A percentile compares a stretch with the other conserved stretches of the same genome.
Evolutionary conservation across 23 tunicate species (phyloP).

Genomic region (Styela plicata): DNA sequence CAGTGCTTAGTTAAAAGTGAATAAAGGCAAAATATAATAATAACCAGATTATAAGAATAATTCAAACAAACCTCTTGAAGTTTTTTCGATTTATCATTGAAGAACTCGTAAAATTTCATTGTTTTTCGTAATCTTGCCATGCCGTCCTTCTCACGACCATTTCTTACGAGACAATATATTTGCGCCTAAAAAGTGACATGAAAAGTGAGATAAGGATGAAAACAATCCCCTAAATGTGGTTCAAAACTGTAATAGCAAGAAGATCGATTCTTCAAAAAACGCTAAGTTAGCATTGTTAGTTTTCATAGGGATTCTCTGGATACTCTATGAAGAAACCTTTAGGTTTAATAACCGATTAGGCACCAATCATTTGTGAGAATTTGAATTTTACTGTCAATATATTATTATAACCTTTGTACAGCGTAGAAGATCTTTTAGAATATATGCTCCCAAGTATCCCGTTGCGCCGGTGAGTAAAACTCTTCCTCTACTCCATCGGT

Average conservation of each 20-base stretch:
- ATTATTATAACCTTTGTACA: constrained; percentile 51
- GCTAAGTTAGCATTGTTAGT: too few species aligned
- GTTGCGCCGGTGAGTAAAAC: constrained; percentile 87
- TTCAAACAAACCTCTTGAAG: constrained; percentile 3
- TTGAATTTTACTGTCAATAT: too few species aligned
- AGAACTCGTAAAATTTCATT: constrained; percentile 72
- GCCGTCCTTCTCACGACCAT: constrained; percentile 44
- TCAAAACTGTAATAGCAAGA: not conserved
- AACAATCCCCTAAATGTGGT: not conserved
- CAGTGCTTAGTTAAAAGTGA: too few species aligned
- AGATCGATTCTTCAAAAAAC: too few species aligned
- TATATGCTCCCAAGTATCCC: constrained; percentile 82
- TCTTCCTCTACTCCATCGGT: constrained; percentile 51
- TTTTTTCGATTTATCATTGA: constrained; percentile 16
- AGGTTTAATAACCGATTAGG: too few species aligned
- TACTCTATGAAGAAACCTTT: too few species aligned
- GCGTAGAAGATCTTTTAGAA: constrained; percentile 57
- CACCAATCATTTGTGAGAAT: too few species aligned
- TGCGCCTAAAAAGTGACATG: constrained; percentile 32
- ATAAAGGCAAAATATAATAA: too few species aligned
- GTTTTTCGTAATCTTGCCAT: constrained; percentile 54
- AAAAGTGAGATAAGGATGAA: not conserved
- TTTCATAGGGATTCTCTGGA: too few species aligned
- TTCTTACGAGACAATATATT: constrained; percentile 78
- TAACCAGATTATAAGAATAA: too few species aligned